A percentile compares a stretch with the other conserved stretches of the same genome.
These are phyloP conservation scores for Ophion ellenae DNA, from an alignment of 2,888 invertebrate genomes.

Conservation along the genomic window DNA sequence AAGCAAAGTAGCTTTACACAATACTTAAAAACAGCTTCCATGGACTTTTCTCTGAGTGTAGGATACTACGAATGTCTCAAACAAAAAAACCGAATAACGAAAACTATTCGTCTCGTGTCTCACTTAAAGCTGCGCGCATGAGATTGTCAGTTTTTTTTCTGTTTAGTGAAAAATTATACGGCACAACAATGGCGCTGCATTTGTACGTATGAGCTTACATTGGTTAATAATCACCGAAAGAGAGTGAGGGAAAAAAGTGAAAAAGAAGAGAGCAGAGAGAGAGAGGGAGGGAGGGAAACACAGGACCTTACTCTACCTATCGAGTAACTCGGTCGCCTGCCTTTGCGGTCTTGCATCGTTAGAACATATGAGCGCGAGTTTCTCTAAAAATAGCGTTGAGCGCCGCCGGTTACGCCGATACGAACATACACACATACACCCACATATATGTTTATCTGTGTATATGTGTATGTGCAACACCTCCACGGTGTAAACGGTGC, in stretches of 20 bases:
- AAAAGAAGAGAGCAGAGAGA: neutral
- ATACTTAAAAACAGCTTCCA: no score
- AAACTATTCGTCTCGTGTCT: no score
- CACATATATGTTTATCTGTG: neutral
- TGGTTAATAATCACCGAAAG: neutral
- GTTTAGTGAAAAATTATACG: neutral
- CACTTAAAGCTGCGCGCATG: no score
- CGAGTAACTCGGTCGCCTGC: conserved; percentile 75
- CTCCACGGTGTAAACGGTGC: conserved; percentile 55
- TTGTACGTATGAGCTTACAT: conserved; percentile 10
- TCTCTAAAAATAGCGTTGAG: conserved; percentile 74
- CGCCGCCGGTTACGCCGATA: conserved; percentile 71
- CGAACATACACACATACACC: conserved; percentile 26
- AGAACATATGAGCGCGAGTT: conserved; percentile 69
- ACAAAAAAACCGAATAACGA: no score
- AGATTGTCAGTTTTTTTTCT: neutral
- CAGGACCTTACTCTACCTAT: conserved; percentile 58
- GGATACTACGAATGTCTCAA: no score
- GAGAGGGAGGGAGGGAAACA: neutral
- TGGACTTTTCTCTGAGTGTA: no score
- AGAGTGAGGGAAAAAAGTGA: neutral
- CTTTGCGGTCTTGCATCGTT: conserved; percentile 77
- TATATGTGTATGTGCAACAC: neutral
- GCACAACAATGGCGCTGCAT: neutral
- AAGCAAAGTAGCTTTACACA: no score